Evolutionary conservation across 37 sponge, comb jelly and placozoan species (phyloP).

Genomic region (Spongilla lacustris): DNA sequence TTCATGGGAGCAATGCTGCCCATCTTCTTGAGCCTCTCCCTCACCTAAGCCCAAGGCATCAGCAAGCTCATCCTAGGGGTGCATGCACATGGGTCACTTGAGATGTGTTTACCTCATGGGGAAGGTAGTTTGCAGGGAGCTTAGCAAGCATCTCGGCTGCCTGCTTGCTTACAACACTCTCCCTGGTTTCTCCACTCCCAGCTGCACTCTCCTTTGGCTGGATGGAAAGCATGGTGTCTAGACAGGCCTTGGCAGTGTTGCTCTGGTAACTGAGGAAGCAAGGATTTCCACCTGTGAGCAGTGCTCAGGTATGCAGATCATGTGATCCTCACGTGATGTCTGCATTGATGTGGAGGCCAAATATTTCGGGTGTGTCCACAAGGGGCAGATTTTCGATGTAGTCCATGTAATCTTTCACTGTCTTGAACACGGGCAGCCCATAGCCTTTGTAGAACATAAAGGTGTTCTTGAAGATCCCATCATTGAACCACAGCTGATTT

Average conservation of each 20-base stretch:
- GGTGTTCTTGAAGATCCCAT: conserved; percentile 91
- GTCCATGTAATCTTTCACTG: conserved; percentile 88
- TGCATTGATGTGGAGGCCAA: conserved; percentile 99
- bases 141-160: conserved; percentile 98
- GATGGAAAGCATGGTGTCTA: conserved; percentile 95
- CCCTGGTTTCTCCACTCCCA: conserved; percentile 98
- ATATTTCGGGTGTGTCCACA: conserved; percentile 97
- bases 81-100: too few species aligned
- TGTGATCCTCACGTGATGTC: conserved; percentile 87
- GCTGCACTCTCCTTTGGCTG: conserved; percentile 97
- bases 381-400: conserved; percentile 90
- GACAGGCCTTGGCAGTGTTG: conserved; percentile 82
- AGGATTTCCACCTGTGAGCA: background rate
- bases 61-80: background rate
- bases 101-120: conserved; percentile 80
- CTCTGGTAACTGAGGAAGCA: conserved; percentile 79
- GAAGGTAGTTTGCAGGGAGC: conserved; percentile 90
- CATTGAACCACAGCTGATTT: conserved; percentile 86
- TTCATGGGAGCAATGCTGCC: conserved; percentile 98
- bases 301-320: background rate
- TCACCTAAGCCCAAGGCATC: conserved; percentile 40
- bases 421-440: conserved; percentile 78
- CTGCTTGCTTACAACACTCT: conserved; percentile 88
- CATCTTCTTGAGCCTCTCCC: conserved; percentile 91
- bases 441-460: conserved; percentile 98